Base-by-base conservation (phyloP, 2,113 vertebrate genomes). In the human (Homo sapiens) region DNA sequence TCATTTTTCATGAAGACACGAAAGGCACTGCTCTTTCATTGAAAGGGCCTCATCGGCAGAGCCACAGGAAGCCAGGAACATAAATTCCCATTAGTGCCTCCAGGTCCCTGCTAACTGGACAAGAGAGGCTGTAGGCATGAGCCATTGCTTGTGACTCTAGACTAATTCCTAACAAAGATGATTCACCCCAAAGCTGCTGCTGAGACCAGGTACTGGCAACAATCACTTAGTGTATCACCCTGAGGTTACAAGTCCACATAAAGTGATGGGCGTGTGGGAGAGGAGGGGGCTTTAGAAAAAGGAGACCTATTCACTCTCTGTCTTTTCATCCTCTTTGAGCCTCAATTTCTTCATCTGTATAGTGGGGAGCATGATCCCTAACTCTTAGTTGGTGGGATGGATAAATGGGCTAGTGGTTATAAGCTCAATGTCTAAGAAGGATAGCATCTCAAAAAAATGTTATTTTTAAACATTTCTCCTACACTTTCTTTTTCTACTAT, bases 21-120 rank as follows among this genome's bases (percentile, higher is more conserved):
- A 97, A 81, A 98, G 97, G 81, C 48, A 48, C 85, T 98, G 97
- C 80, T 98, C 94, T 98, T 98, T 97, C 96, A 97, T 93, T 96
- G 96, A 96, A 93, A 52, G 7, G 0, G 82, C 85, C 88, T 91
- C 0, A 0, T 9, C 96, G 87, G n/a, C 68, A 86, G 92, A 98
- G 91, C 57, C 72, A 52, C 66, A 92, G 0, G 0, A 93, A 98
- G 89, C 94, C 10, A 84, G 95, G 55, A 97, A 91, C 92, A 84
- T 48, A 88, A 87, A 97, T 97, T 97, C 96, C 94, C 89, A 83
- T 96, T 73, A 96, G 95, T 50, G 90, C 92, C 81, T 97, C 89
- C 52, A 96, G 93, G 94, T 12, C 0, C 84, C 83, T 90, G 89
- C 94, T 98, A 93, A 97, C 96, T 78, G 96, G 96, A 97, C 91